A percentile compares a stretch with the other conserved stretches of the same genome.
Conservation (phyloP, 1,140 invertebrate genomes). For the Drosophila ambigua region DNA sequence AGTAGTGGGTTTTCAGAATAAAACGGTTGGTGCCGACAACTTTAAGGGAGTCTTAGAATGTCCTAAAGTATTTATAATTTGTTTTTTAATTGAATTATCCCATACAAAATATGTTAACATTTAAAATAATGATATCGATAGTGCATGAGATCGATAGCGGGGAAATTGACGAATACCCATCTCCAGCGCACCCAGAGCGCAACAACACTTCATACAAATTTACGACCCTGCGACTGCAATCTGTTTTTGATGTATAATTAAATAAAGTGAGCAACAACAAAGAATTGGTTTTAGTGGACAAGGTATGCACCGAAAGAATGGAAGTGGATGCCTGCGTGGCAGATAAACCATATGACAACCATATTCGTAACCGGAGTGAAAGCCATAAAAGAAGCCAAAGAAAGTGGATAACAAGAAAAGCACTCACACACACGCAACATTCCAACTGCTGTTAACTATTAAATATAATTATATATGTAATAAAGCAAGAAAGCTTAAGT, state of each 20-base stretch:
- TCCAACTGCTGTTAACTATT: conserved; percentile 14
- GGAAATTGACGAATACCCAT: no score
- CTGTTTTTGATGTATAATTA: conserved; percentile 25
- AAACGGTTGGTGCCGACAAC: no score
- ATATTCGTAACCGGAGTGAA: conserved; percentile 9
- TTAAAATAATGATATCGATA: not conserved
- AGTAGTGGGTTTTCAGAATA: no score
- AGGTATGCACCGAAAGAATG: conserved; percentile 11
- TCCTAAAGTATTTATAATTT: no score
- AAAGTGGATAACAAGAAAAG: conserved; percentile 28
- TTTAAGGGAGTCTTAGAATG: no score
- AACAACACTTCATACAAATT: conserved; percentile 14
- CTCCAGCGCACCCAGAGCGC: conserved; percentile 9
- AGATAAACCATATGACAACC: not conserved
- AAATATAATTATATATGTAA: conserved; percentile 46
- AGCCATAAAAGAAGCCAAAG: conserved; percentile 31
- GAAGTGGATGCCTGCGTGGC: no score
- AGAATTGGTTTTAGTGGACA: conserved; percentile 11
- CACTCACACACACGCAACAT: conserved; percentile 6
- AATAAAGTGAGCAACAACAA: not conserved
- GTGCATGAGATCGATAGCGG: not conserved
- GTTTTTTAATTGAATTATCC: no score
- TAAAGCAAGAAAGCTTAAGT: not conserved
- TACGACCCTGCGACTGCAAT: conserved; percentile 15
- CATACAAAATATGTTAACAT: no score